These are phyloP conservation scores for Eueides isabella DNA, from an alignment of 1,140 invertebrate species.

Conservation along the genomic window DNA sequence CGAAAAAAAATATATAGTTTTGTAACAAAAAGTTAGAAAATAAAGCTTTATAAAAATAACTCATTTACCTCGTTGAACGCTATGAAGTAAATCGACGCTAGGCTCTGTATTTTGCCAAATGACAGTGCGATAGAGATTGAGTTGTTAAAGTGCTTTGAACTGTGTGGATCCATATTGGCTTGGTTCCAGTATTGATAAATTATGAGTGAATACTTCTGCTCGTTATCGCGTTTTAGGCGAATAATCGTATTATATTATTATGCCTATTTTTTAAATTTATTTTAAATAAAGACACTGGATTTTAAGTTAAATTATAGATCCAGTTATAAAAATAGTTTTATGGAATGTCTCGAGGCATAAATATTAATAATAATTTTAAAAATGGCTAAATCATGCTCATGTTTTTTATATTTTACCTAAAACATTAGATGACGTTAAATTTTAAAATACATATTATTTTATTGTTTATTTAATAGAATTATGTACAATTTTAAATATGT, in stretches of 20 bases:
- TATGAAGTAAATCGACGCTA: slow-evolving; percentile 9
- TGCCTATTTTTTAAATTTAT: background rate
- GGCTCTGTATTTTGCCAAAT: slow-evolving; percentile 20
- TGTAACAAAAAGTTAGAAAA: background rate
- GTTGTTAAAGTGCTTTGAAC: slow-evolving; percentile 15
- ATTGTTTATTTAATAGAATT: too few relatives aligned
- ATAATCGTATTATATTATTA: background rate
- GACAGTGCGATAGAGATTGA: slow-evolving; percentile 13
- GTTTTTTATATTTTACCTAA: too few relatives aligned
- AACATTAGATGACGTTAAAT: too few relatives aligned
- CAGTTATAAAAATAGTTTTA: too few relatives aligned
- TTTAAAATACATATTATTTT: too few relatives aligned
- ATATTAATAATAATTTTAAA: too few relatives aligned
- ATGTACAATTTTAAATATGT: background rate
- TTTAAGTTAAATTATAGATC: too few relatives aligned
- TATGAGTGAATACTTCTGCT: background rate
- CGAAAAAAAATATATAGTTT: too few relatives aligned
- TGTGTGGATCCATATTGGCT: slow-evolving; percentile 7
- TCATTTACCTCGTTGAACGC: slow-evolving; percentile 9
- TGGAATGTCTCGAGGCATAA: too few relatives aligned
- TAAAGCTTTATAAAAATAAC: background rate
- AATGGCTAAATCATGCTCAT: too few relatives aligned
- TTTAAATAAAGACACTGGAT: background rate
- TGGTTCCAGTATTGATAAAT: slow-evolving; percentile 5
- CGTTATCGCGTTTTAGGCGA: background rate